Conservation (phyloP, 1,140 invertebrate genomes). For the Calliopsis andreniformis region DNA sequence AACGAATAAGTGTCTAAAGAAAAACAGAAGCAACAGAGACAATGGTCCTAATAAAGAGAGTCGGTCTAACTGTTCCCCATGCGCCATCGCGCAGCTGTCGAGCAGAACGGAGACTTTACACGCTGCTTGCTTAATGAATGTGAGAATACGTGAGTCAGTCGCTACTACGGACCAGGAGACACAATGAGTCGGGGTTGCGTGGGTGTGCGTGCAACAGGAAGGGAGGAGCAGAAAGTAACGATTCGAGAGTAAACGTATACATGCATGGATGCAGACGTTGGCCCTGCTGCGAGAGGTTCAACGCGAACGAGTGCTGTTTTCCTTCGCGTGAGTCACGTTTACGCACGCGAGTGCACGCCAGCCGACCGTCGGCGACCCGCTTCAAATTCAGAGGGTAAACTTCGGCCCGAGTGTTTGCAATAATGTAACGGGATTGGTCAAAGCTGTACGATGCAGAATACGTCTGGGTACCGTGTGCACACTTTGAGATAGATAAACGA, state of each 20-base stretch:
- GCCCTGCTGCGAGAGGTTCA: not conserved
- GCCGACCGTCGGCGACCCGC: not conserved
- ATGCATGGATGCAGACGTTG: no score
- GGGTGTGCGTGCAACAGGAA: not conserved
- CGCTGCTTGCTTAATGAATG: slow-evolving; percentile 30
- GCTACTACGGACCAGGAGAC: not conserved
- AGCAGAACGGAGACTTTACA: not conserved
- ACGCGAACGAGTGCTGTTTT: slow-evolving; percentile 2
- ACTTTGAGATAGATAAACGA: no score
- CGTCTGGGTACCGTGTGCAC: no score
- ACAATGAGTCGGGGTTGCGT: slow-evolving; percentile 7
- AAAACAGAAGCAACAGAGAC: slow-evolving; percentile 28
- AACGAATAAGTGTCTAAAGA: slow-evolving; percentile 29
- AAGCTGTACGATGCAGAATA: no score
- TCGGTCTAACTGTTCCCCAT: not conserved
- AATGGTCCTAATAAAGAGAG: slow-evolving; percentile 34
- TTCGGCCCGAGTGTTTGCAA: slow-evolving; percentile 5
- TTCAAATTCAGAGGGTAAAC: slow-evolving; percentile 33
- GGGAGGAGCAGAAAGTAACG: slow-evolving; percentile 8
- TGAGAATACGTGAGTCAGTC: slow-evolving; percentile 21
- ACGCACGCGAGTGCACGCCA: slow-evolving; percentile 9
- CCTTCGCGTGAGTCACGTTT: slow-evolving; percentile 30
- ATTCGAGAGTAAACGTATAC: not conserved
- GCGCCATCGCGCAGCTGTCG: slow-evolving; percentile 16
- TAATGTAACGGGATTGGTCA: not conserved